phyloP scores from a whole-genome alignment of 1,140 invertebrate species.

The Megathymus violae region DNA sequence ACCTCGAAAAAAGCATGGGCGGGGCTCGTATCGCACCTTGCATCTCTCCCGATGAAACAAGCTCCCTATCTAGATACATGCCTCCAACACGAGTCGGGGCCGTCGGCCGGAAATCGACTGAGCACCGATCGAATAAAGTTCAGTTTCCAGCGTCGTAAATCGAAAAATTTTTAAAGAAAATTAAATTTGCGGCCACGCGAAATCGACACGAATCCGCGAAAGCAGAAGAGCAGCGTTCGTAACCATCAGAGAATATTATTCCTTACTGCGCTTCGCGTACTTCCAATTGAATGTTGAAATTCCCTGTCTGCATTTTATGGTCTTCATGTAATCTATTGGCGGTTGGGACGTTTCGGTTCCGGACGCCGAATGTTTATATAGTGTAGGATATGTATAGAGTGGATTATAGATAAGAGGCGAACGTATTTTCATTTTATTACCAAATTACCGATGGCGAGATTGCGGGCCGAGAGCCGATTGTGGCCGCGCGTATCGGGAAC shows the following conservation, averaged over 20 bases:
- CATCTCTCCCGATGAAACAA: slow-evolving; percentile 77
- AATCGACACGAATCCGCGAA: slow-evolving; percentile 74
- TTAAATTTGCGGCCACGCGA: slow-evolving; percentile 82
- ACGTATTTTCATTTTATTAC: slow-evolving; percentile 83
- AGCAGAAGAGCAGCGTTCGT: slow-evolving; percentile 49
- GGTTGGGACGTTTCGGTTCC: slow-evolving; percentile 50
- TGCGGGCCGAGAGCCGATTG: slow-evolving; percentile 64
- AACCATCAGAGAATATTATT: slow-evolving; percentile 51
- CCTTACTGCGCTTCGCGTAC: slow-evolving; percentile 52
- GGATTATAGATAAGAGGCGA: slow-evolving; percentile 80
- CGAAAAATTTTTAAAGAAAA: slow-evolving; percentile 79
- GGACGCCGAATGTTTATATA: slow-evolving; percentile 69
- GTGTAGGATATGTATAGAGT: slow-evolving; percentile 71
- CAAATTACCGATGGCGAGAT: slow-evolving; percentile 83
- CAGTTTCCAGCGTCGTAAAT: slow-evolving; percentile 36
- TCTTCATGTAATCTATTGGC: slow-evolving; percentile 45
- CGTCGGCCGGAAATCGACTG: slow-evolving; percentile 44
- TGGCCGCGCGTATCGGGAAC: slow-evolving; percentile 67
- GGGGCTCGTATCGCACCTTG: slow-evolving; percentile 68
- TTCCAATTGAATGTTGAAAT: slow-evolving; percentile 40
- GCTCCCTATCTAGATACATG: slow-evolving; percentile 78
- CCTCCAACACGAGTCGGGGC: slow-evolving; percentile 56
- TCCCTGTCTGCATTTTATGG: slow-evolving; percentile 34
- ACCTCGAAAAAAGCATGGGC: slow-evolving; percentile 82
- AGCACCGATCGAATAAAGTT: slow-evolving; percentile 43